Base-by-base conservation (phyloP, 35 echinoderm and acorn worm genomes). In the Anneissia japonica region DNA sequence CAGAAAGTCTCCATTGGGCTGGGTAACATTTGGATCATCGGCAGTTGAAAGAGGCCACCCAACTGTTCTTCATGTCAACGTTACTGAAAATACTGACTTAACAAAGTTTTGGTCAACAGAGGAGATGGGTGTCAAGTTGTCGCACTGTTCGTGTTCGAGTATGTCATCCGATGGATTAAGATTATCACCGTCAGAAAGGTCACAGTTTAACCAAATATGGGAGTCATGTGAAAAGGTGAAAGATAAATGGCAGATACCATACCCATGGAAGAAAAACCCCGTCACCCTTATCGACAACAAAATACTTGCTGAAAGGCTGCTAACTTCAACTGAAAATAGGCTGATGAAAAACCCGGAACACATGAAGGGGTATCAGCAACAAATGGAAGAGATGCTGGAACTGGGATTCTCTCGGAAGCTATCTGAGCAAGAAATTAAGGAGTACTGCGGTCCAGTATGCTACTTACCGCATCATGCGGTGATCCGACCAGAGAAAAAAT, bases 1-100 rank as follows among this genome's bases (percentile, higher is more conserved):
- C 29, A 73, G 83, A 35, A 73, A 37, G 21, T 85, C 83, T 4
- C 83, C 46, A 35, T 55, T 85, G 16, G 46, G 83, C 34, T 85
- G 31, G 83, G 83, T 85, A 26, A 85, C 64, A 37, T 85, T 36
- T 74, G 83, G 51, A n/a, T 73, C 43, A 31, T 82, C 80, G 4
- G 33, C 17, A 4, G 31, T 10, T 11, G 19, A 77, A 10, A 0
- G 12, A 4, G 12, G 21, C 1, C 31, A 77, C 26, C 9, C 3
- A 10, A 6, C 14, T 11, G 75, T 19, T 35, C 30, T 77, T 3
- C 17, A 77, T 34, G 35, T 77, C 12, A 77, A 77, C 9, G 3
- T 77, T 0, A 37, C 75, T 3, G 75, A 33, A 26, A 33, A 33
- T 1, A 37, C 35, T 34, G 75, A 77, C 31, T 34, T 77, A 23